Evolutionary conservation across 2,888 invertebrate genomes (phyloP).

Genomic region (Ptilodon capucinus): DNA sequence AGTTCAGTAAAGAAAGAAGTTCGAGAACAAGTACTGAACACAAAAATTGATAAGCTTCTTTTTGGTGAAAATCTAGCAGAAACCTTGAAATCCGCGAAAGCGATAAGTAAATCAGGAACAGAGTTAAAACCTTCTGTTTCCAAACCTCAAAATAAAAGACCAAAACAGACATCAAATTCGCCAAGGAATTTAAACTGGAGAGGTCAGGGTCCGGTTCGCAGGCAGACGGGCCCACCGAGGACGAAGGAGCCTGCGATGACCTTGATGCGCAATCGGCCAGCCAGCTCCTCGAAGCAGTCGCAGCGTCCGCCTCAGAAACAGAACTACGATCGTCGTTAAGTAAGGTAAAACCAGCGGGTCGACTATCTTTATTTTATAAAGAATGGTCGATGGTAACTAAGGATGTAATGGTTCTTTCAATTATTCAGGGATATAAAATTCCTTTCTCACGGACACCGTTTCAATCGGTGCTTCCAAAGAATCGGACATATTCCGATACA

Average conservation of each 20-base stretch:
- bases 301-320: too few relatives aligned
- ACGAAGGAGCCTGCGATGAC: neutral
- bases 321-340: too few relatives aligned
- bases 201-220: neutral
- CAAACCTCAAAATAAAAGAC: neutral
- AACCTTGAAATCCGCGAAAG: neutral
- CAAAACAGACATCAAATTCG: neutral
- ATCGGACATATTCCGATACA: too few relatives aligned
- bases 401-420: too few relatives aligned
- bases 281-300: too few relatives aligned
- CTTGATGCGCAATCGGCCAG: too few relatives aligned
- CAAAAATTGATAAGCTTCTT: constrained; percentile 1
- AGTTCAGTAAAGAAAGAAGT: constrained; percentile 20
- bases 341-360: too few relatives aligned
- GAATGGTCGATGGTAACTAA: too few relatives aligned
- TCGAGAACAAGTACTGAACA: constrained; percentile 20
- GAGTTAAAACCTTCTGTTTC: neutral
- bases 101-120: neutral
- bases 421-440: too few relatives aligned
- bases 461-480: too few relatives aligned
- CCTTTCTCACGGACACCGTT: too few relatives aligned
- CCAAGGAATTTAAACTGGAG: neutral
- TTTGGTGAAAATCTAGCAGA: neutral
- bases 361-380: too few relatives aligned
- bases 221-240: neutral